These are phyloP conservation scores for Microcebus ravelobensis DNA, from an alignment of 2,113 vertebrate species.

Conservation along the genomic window DNA sequence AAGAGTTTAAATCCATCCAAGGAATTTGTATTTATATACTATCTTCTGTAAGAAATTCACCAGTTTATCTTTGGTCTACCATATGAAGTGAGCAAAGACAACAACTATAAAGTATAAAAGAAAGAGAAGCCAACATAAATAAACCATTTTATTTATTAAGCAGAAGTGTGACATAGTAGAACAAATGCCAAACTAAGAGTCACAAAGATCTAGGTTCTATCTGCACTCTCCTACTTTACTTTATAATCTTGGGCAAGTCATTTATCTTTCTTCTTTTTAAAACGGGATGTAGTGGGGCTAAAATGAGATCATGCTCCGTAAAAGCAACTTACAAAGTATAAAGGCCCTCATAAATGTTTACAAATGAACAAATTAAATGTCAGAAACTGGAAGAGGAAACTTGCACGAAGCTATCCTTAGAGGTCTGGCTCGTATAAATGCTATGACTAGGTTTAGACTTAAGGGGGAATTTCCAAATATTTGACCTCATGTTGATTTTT, in stretches of 20 bases:
- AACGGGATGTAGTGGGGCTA: not conserved
- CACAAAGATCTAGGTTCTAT: not conserved
- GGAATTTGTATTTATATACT: not conserved
- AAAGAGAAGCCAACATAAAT: not conserved
- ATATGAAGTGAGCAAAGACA: not conserved
- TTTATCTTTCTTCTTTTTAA: not conserved
- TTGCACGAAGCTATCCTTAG: not conserved
- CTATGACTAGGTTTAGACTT: not conserved
- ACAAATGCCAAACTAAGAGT: not conserved
- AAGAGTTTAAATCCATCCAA: not conserved
- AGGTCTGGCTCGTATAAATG: not conserved
- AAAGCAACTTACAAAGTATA: not conserved
- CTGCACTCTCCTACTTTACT: not conserved
- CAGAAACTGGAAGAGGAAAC: not conserved
- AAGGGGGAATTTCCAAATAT: not conserved
- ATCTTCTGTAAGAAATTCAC: not conserved
- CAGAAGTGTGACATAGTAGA: rapidly evolving
- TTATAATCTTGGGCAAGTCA: not conserved
- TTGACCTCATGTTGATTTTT: not conserved
- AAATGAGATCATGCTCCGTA: not conserved
- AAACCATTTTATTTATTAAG: not conserved
- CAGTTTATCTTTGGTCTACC: not conserved
- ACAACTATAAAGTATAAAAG: too few species aligned
- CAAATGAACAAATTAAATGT: not conserved
- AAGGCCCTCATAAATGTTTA: not conserved